These are phyloP conservation scores for Caenorhabditis panamensis DNA, from an alignment of 2,888 invertebrate genomes.

Conservation along the genomic window DNA sequence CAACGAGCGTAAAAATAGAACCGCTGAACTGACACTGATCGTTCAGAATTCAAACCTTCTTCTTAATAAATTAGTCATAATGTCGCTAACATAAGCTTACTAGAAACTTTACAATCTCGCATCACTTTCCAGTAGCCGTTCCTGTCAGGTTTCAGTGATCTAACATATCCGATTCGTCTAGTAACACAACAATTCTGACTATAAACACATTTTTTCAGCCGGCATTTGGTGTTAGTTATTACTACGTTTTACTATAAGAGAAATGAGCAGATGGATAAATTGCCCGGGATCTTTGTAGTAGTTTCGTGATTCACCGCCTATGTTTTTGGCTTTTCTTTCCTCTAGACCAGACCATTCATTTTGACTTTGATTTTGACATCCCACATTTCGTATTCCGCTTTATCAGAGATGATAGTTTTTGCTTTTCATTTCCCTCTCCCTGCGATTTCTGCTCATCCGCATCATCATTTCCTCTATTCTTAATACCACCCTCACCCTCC, in stretches of 20 bases:
- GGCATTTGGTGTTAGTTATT: not conserved
- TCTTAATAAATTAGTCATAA: not conserved
- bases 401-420: constrained; percentile 4
- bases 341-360: not conserved
- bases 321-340: not conserved
- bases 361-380: constrained; percentile 18
- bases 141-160: not conserved
- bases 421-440: not conserved
- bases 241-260: not conserved
- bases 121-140: no score
- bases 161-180: not conserved
- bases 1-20: not conserved
- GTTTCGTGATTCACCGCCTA: constrained; percentile 4
- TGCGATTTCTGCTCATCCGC: constrained; percentile 28
- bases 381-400: not conserved
- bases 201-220: constrained; percentile 10
- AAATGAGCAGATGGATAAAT: not conserved
- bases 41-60: not conserved
- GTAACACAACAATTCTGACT: not conserved
- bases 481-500: constrained; percentile 32
- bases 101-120: no score
- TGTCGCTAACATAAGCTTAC: no score
- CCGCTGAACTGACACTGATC: not conserved
- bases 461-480: constrained; percentile 28
- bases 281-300: constrained; percentile 10